A percentile compares a stretch with the other conserved stretches of the same genome.
phyloP scores from a whole-genome alignment of 2,113 vertebrate species.

The Tylochromis polylepis region DNA sequence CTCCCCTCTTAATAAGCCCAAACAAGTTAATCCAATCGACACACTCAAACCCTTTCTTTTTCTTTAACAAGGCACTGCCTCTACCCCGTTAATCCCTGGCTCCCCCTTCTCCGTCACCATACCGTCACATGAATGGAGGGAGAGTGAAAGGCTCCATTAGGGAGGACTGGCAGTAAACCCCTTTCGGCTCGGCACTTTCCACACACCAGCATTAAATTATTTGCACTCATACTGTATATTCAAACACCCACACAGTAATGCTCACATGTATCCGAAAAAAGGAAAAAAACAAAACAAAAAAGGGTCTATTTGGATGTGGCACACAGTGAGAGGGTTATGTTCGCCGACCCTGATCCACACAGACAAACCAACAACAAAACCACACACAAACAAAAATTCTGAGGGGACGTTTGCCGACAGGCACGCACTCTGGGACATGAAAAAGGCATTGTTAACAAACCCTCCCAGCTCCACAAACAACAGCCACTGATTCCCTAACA shows the following conservation, averaged over 20 bases:
- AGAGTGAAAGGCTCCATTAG: constrained; percentile 70
- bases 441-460: constrained; percentile 73
- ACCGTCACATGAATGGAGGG: constrained; percentile 66
- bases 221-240: constrained; percentile 52
- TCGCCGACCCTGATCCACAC: constrained; percentile 44
- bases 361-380: constrained; percentile 37
- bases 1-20: constrained; percentile 78
- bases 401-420: constrained; percentile 64
- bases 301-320: constrained; percentile 26
- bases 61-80: constrained; percentile 75
- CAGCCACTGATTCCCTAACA: constrained; percentile 66
- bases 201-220: constrained; percentile 58
- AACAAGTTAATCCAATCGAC: constrained; percentile 82
- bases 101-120: constrained; percentile 63
- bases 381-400: constrained; percentile 64
- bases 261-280: constrained; percentile 36
- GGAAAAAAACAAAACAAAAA: background rate
- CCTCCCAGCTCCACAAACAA: constrained; percentile 66
- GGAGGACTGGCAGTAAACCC: constrained; percentile 47
- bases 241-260: constrained; percentile 29
- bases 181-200: constrained; percentile 48
- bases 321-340: constrained; percentile 56
- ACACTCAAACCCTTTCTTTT: constrained; percentile 75
- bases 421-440: constrained; percentile 67
- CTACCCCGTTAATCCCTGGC: constrained; percentile 67